Evolutionary conservation across 2,113 vertebrate species (phyloP).

Genomic region (Strigops habroptila): DNA sequence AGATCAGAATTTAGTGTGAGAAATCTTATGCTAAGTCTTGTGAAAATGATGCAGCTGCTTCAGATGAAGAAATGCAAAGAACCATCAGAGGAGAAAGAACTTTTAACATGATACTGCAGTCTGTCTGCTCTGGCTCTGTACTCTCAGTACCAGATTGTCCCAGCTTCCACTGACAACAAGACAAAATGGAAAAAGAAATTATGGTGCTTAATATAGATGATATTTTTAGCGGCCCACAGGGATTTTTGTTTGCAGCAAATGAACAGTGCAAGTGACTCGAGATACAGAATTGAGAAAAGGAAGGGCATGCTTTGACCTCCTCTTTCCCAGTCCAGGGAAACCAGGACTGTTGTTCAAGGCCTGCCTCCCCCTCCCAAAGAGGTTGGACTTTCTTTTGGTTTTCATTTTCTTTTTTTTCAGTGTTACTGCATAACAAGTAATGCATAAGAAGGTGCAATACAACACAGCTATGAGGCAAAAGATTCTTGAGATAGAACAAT

Average conservation of each 20-base stretch:
- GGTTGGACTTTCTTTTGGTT: neutral
- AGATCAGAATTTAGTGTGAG: neutral
- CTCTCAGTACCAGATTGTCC: neutral
- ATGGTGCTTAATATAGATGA: neutral
- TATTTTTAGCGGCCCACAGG: neutral
- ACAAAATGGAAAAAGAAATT: neutral
- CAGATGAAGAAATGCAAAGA: neutral
- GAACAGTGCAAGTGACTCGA: neutral
- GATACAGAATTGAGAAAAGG: neutral
- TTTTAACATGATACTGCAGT: neutral
- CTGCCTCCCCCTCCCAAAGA: neutral
- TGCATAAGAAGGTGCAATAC: neutral
- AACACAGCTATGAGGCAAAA: neutral
- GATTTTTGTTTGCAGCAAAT: neutral
- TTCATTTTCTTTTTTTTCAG: neutral
- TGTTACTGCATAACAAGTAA: neutral
- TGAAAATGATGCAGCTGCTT: constrained; percentile 11
- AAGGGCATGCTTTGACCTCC: neutral
- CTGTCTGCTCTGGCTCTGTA: constrained; percentile 17
- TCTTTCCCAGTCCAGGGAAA: accelerated
- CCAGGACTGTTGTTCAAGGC: neutral
- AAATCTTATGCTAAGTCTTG: neutral
- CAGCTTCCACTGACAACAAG: neutral
- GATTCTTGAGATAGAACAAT: neutral
- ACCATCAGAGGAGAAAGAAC: neutral